Percentiles rank a stretch among this genome's conserved stretches.
Conservation (phyloP, 2,888 invertebrate genomes). For the Rhogogaster chlorosoma region DNA sequence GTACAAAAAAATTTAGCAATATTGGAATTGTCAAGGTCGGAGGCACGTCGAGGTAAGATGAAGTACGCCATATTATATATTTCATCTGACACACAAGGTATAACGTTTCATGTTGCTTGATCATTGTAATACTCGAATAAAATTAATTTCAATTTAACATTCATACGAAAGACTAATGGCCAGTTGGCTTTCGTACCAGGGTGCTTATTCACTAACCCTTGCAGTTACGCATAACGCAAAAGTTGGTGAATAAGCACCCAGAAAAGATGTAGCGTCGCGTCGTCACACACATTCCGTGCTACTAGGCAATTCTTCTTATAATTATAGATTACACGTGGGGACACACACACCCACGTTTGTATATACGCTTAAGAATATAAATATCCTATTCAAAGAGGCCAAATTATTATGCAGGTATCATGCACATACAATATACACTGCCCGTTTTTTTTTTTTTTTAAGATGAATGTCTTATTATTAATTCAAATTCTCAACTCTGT, state of each 20-base stretch:
- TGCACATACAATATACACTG: not conserved
- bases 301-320: not conserved
- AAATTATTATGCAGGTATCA: not conserved
- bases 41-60: too few relatives aligned
- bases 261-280: not conserved
- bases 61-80: not conserved
- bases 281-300: not conserved
- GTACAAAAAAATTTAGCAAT: too few relatives aligned
- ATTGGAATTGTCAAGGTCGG: too few relatives aligned
- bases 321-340: not conserved
- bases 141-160: not conserved
- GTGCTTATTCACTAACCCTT: too few relatives aligned
- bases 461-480: not conserved
- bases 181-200: not conserved
- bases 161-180: not conserved
- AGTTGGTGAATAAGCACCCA: too few relatives aligned
- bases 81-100: not conserved
- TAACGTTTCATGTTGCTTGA: not conserved
- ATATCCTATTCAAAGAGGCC: not conserved
- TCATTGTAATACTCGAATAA: not conserved
- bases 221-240: too few relatives aligned
- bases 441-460: not conserved
- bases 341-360: not conserved
- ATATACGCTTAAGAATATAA: not conserved
- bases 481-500: not conserved